A percentile compares a stretch with the other conserved stretches of the same genome.
Evolutionary conservation across 1,140 invertebrate species (phyloP).

Genomic region (Ruditapes philippinarum): DNA sequence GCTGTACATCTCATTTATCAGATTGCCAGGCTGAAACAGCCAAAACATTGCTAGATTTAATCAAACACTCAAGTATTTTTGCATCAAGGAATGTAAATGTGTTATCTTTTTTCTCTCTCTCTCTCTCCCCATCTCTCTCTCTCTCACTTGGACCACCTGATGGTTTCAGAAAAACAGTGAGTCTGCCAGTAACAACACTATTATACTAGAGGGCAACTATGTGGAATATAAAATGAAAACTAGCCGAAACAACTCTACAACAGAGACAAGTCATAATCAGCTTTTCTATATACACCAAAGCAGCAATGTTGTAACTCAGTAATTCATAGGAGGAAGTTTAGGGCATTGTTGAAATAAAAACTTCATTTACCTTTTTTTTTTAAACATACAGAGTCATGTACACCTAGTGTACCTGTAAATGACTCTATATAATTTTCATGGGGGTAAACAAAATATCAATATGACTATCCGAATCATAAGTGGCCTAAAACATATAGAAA

Average conservation of each 20-base stretch:
- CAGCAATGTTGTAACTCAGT: too few species aligned
- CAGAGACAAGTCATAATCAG: too few species aligned
- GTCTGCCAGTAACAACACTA: slow-evolving; percentile 30
- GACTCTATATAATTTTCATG: background rate
- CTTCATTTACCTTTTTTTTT: too few species aligned
- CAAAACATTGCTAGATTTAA: too few species aligned
- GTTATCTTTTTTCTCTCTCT: background rate
- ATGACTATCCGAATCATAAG: background rate
- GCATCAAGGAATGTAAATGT: slow-evolving; percentile 17
- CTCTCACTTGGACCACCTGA: slow-evolving; percentile 1
- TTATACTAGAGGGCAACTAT: background rate
- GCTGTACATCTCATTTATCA: background rate
- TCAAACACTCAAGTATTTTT: slow-evolving; percentile 35
- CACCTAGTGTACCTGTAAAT: too few species aligned
- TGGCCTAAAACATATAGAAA: too few species aligned
- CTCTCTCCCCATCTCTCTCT: background rate
- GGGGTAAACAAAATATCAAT: background rate
- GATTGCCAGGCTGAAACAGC: background rate
- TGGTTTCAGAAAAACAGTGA: background rate
- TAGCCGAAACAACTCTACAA: slow-evolving; percentile 14
- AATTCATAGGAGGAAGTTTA: too few species aligned
- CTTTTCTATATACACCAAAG: too few species aligned
- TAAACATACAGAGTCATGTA: too few species aligned
- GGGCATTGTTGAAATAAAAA: too few species aligned
- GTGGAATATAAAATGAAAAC: slow-evolving; percentile 3